Evolutionary conservation across 2,888 invertebrate genomes (phyloP), one percentile per base, ranked within the genome.

Genomic region (Microctonus hyperodae): DNA sequence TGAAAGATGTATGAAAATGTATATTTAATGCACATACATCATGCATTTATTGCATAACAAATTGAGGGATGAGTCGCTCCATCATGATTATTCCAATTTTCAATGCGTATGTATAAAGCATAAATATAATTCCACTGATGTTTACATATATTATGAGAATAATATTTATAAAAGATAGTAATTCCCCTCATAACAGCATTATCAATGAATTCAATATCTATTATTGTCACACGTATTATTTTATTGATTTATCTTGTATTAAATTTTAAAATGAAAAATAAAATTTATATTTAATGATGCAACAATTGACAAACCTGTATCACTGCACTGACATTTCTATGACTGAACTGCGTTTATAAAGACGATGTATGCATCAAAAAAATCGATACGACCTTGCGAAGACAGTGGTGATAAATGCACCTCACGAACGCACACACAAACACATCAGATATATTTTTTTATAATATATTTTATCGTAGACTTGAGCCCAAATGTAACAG

Each of bases 271-370:
- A 5, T 23, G 51, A 23, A 20, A 20, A 22, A 20, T 23, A 51
- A 7, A 16, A 20, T 50, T 11, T 35, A 11, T n/a, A 2, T 1
- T 13, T 37, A 37, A n/a, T n/a, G 37, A n/a, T 2, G n/a, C n/a
- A 37, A 37, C n/a, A 11, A 57, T 57, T 57, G 22, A 57, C 57
- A 57, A 57, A 57, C 57, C 57, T 35, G 11, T 11, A 57, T 35
- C 9, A 44, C 44, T 28, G 28, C 28, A 23, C 23, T 25, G 40
- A 31, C 16, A 59, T 59, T 44, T 25, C 40, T 11, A 5, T 10
- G 11, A 37, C 13, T 57, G 31, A 13, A 33, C 9, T 57, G 22
- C 37, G 7, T 2, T 22, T 22, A 6, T 16, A 22, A 33, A 20
- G n/a, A 57, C n/a, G 23, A 13, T 13, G n/a, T n/a, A 11, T 9